phyloP scores from a whole-genome alignment of 1,140 invertebrate species.

The Brachionus calyciflorus region DNA sequence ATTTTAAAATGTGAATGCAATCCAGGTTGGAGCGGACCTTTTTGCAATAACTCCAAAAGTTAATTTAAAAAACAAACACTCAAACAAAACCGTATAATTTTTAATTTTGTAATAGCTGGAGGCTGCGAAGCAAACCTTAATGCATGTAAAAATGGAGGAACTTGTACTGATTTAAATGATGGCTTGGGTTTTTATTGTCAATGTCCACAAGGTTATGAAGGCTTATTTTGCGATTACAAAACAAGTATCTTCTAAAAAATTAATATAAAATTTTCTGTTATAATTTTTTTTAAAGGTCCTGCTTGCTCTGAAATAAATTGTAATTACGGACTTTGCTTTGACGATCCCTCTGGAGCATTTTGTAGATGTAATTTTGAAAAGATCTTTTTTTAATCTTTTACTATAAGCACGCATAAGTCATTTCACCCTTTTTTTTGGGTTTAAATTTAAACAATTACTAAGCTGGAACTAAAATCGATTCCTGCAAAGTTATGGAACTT shows the following conservation, averaged over 20 bases:
- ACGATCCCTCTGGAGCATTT: neutral
- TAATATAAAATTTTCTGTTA: neutral
- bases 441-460: too few relatives aligned
- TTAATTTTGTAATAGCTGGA: neutral
- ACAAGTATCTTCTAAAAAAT: slow-evolving; percentile 68
- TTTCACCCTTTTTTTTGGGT: too few relatives aligned
- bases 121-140: slow-evolving; percentile 49
- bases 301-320: neutral
- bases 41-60: slow-evolving; percentile 7
- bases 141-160: slow-evolving; percentile 83
- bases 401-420: too few relatives aligned
- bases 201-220: slow-evolving; percentile 69
- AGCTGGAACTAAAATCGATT: too few relatives aligned
- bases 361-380: slow-evolving; percentile 42
- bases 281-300: neutral
- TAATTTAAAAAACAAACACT: neutral
- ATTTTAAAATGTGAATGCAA: slow-evolving; percentile 29
- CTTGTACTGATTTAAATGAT: slow-evolving; percentile 82
- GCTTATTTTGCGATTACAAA: slow-evolving; percentile 68
- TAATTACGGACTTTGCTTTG: slow-evolving; percentile 19
- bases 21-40: neutral
- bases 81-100: neutral
- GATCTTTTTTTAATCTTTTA: too few relatives aligned
- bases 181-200: slow-evolving; percentile 74
- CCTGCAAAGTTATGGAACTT: too few relatives aligned